Percentiles rank a stretch among this genome's conserved stretches.
Conservation (phyloP, 2,888 invertebrate genomes). For the Acanthoscelides obtectus region DNA sequence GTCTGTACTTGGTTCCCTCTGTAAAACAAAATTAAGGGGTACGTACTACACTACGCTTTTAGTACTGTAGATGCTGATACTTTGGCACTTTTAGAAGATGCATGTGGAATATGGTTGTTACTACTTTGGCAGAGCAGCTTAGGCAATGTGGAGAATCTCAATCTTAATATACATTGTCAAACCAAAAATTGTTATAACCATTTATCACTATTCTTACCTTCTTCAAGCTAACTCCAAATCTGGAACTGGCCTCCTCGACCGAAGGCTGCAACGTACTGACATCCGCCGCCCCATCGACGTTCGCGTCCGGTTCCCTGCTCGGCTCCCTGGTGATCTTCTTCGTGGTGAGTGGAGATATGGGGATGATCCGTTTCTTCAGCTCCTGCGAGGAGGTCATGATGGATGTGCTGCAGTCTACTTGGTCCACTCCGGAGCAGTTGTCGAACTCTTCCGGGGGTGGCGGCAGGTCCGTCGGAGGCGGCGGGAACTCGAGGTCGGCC, state of each 20-base stretch:
- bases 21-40: not conserved
- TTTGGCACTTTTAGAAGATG: too few species aligned
- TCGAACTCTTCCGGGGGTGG: conserved; percentile 68
- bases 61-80: too few species aligned
- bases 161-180: too few species aligned
- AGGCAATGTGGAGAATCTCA: too few species aligned
- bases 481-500: conserved; percentile 83
- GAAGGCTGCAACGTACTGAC: conserved; percentile 62
- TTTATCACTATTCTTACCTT: too few species aligned
- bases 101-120: too few species aligned
- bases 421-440: conserved; percentile 37
- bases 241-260: conserved; percentile 67
- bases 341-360: conserved; percentile 38
- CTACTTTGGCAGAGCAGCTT: too few species aligned
- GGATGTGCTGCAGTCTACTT: conserved; percentile 33
- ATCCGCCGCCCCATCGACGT: conserved; percentile 41
- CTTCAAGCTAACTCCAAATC: conserved; percentile 66
- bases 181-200: too few species aligned
- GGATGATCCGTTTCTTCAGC: conserved; percentile 40
- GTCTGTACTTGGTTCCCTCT: conserved; percentile 58
- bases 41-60: too few species aligned
- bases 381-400: conserved; percentile 40
- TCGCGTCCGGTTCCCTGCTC: conserved; percentile 9
- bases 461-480: conserved; percentile 75
- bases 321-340: conserved; percentile 39